A percentile compares a stretch with the other conserved stretches of the same genome.
Evolutionary conservation across 2,797 vertebrate species (phyloP).

Genomic region (Typhlichthys subterraneus): DNA sequence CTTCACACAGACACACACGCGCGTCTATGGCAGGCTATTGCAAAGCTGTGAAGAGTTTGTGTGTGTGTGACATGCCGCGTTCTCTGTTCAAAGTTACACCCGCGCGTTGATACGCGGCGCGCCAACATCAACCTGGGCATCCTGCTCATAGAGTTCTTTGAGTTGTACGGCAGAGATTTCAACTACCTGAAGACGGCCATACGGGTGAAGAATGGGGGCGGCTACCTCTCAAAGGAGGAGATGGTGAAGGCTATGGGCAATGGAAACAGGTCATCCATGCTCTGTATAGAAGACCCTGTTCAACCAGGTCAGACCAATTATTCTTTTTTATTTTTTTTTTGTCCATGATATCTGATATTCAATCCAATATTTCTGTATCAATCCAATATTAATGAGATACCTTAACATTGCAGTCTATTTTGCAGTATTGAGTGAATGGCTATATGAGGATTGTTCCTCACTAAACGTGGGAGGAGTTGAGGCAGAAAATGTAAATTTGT

Average conservation of each 20-base stretch:
- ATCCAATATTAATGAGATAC: too few relatives aligned
- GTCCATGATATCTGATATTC: too few relatives aligned
- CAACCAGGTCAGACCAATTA: constrained; percentile 82
- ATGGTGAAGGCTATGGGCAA: constrained; percentile 90
- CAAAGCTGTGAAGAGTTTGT: too few relatives aligned
- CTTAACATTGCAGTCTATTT: too few relatives aligned
- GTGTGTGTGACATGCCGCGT: too few relatives aligned
- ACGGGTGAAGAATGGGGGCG: constrained; percentile 91
- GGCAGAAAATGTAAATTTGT: too few relatives aligned
- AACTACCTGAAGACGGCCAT: constrained; percentile 97
- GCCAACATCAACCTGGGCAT: constrained; percentile 94
- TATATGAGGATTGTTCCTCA: too few relatives aligned
- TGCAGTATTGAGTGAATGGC: too few relatives aligned
- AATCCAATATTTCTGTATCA: too few relatives aligned
- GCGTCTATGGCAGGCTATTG: not conserved
- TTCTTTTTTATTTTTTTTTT: not conserved
- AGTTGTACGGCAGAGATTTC: constrained; percentile 95
- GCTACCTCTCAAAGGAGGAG: constrained; percentile 95
- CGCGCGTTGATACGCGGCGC: constrained; percentile 90
- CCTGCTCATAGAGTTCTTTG: constrained; percentile 98
- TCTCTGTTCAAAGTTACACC: constrained; percentile 83
- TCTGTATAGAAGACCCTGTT: constrained; percentile 96
- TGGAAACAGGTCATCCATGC: constrained; percentile 93
- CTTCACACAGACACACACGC: too few relatives aligned
- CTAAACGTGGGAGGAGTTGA: too few relatives aligned